These are phyloP conservation scores for Urocolius indicus DNA, from an alignment of 2,113 vertebrate genomes.

Conservation along the genomic window DNA sequence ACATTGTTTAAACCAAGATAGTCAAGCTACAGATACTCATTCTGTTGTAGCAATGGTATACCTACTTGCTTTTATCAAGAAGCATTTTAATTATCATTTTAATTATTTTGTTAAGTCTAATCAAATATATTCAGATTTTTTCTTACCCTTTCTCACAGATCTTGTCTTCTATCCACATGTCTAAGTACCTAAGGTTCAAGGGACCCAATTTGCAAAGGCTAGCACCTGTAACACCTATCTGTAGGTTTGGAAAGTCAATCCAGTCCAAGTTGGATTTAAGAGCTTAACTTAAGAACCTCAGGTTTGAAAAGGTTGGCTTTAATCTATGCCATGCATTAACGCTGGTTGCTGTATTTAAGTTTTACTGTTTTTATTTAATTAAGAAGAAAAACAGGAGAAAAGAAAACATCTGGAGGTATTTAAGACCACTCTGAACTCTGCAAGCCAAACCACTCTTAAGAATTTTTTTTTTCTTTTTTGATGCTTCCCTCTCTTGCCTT, in stretches of 20 bases:
- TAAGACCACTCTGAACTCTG: conserved; percentile 62
- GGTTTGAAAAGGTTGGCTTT: conserved; percentile 61
- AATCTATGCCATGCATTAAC: conserved; percentile 60
- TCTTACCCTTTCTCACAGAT: neutral
- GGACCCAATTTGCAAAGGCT: conserved; percentile 1
- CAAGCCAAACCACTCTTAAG: conserved; percentile 30
- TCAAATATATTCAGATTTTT: neutral
- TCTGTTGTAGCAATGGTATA: neutral
- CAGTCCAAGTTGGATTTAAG: conserved; percentile 29
- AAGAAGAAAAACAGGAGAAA: conserved; percentile 64
- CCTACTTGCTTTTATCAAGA: neutral
- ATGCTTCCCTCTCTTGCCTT: neutral
- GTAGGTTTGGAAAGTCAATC: conserved; percentile 31
- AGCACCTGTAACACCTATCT: conserved; percentile 52
- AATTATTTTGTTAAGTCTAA: neutral
- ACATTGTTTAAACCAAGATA: neutral
- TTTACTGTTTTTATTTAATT: conserved; percentile 73
- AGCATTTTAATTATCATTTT: neutral
- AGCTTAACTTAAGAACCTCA: conserved; percentile 56
- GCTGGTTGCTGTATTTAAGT: conserved; percentile 59
- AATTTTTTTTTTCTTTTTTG: neutral
- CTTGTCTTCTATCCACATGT: neutral
- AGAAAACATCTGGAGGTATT: conserved; percentile 69
- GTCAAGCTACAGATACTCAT: neutral
- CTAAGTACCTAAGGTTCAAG: neutral